Conservation (phyloP, 2,113 vertebrate species). For the Rhinopomastus cyanomelas region DNA sequence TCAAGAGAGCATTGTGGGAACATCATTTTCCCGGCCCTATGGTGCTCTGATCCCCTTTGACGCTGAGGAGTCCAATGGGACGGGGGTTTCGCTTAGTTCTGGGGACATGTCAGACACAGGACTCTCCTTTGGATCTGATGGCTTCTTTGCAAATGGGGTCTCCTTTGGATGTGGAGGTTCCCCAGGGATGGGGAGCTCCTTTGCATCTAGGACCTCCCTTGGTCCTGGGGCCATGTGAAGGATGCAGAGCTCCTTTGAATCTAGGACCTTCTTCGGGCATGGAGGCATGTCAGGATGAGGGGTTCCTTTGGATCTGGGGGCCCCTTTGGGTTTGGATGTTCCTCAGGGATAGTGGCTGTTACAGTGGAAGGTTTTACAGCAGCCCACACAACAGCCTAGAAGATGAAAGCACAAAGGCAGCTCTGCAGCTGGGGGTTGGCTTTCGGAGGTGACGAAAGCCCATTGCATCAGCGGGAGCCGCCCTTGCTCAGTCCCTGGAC, state of each 20-base stretch:
- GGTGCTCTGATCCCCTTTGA: rapidly evolving
- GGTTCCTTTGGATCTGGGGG: too few species aligned
- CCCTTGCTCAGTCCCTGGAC: not conserved
- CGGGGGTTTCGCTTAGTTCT: not conserved
- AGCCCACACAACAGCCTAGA: rapidly evolving
- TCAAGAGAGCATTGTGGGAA: not conserved
- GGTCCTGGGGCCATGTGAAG: too few species aligned
- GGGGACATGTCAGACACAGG: not conserved
- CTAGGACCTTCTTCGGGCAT: too few species aligned
- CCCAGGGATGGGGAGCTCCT: not conserved
- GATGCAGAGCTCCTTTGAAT: too few species aligned
- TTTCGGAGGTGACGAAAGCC: not conserved
- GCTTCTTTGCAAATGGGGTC: not conserved
- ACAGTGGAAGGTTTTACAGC: not conserved
- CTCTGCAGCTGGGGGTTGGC: not conserved
- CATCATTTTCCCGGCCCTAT: rapidly evolving
- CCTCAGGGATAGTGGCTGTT: not conserved
- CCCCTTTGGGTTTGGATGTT: too few species aligned
- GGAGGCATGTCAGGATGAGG: too few species aligned
- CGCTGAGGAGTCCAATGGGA: not conserved
- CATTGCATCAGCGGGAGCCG: not conserved
- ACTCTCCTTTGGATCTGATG: not conserved
- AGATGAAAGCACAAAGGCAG: rapidly evolving
- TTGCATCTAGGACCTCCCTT: too few species aligned
- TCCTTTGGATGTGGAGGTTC: not conserved